phyloP scores from a whole-genome alignment of 2,888 invertebrate genomes.

The Bugulina stolonifera region DNA sequence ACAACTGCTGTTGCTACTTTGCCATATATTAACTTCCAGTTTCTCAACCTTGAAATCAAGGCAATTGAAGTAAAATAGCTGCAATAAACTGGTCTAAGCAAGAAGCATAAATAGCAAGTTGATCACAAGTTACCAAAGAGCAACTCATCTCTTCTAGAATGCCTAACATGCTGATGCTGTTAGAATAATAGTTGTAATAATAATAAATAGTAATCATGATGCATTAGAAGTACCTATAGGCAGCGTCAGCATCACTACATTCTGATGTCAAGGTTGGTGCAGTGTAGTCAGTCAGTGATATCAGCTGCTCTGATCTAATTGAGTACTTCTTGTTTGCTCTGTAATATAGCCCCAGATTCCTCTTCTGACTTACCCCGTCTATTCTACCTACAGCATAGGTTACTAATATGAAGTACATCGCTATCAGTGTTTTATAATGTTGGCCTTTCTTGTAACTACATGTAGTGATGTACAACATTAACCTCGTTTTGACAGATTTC shows the following conservation, averaged over 20 bases:
- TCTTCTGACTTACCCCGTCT: slow-evolving; percentile 7
- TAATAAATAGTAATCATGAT: not conserved
- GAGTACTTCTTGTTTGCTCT: not conserved
- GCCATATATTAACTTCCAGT: slow-evolving; percentile 22
- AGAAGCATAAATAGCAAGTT: too few relatives aligned
- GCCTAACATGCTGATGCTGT: too few relatives aligned
- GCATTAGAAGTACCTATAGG: not conserved
- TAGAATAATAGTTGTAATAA: too few relatives aligned
- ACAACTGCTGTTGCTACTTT: slow-evolving; percentile 4
- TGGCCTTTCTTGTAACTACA: too few relatives aligned
- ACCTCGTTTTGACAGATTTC: too few relatives aligned
- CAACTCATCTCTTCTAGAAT: too few relatives aligned
- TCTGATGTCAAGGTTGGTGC: not conserved
- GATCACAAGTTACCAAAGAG: too few relatives aligned
- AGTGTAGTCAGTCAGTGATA: slow-evolving; percentile 11
- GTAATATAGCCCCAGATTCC: not conserved
- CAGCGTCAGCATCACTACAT: slow-evolving; percentile 16
- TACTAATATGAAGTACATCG: too few relatives aligned
- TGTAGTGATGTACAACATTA: too few relatives aligned
- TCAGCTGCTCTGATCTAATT: slow-evolving; percentile 2
- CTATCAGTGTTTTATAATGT: too few relatives aligned
- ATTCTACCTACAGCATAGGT: not conserved
- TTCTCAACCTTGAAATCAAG: not conserved
- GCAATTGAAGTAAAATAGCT: too few relatives aligned
- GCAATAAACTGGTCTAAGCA: too few relatives aligned